A percentile compares a stretch with the other conserved stretches of the same genome.
Evolutionary conservation across 2,888 invertebrate species (phyloP).

Genomic region (Stenichneumon culpator): DNA sequence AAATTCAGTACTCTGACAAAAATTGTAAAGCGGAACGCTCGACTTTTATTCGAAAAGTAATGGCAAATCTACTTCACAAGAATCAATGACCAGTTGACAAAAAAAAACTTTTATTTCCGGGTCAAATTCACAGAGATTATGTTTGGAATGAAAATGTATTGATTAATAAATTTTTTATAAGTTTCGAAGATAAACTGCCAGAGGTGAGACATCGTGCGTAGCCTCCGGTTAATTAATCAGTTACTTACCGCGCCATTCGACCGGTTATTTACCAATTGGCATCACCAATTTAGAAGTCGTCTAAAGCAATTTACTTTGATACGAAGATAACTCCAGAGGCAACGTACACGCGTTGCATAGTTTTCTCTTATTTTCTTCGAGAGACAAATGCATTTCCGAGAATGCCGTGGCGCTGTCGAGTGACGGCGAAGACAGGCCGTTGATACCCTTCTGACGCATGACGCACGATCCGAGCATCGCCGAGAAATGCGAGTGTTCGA

Average conservation of each 20-base stretch:
- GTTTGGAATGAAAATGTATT: neutral
- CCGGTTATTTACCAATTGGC: neutral
- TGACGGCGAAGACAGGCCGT: constrained; percentile 37
- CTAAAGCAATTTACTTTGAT: constrained; percentile 38
- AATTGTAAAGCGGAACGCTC: too few relatives aligned
- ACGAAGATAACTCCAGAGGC: constrained; percentile 17
- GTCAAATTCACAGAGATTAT: too few relatives aligned
- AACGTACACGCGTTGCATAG: constrained; percentile 20
- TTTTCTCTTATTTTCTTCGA: constrained; percentile 25
- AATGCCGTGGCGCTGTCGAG: constrained; percentile 11
- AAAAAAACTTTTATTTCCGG: too few relatives aligned
- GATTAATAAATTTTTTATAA: neutral
- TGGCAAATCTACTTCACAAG: too few relatives aligned
- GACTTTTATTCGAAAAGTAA: too few relatives aligned
- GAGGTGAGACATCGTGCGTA: neutral
- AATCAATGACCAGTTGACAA: too few relatives aligned
- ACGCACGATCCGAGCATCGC: neutral
- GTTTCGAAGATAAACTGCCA: neutral
- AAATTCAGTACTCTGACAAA: too few relatives aligned
- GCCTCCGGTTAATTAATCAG: neutral
- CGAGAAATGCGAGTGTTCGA: constrained; percentile 49
- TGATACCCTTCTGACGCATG: constrained; percentile 39
- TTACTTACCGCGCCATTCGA: neutral
- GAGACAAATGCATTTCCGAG: constrained; percentile 42
- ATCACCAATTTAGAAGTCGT: neutral